Conservation (phyloP, 2,888 invertebrate species). For the Ptychoptera contaminata region DNA sequence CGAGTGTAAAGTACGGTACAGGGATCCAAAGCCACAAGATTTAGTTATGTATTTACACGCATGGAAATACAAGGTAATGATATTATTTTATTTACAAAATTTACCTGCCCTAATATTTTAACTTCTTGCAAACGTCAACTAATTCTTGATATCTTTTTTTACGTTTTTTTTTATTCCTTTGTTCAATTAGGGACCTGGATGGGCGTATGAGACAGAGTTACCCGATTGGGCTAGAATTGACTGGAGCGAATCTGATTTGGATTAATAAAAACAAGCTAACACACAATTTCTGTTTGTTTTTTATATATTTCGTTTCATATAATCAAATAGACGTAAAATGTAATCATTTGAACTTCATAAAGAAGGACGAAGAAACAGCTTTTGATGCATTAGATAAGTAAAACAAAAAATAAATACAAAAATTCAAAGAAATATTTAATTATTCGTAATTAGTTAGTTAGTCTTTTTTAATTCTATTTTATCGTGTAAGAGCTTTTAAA, state of each 20-base stretch:
- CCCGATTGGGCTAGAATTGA: constrained; percentile 85
- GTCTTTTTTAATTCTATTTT: too few species aligned
- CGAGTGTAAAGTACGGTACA: constrained; percentile 81
- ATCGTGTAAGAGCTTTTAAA: too few species aligned
- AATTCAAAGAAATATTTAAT: too few species aligned
- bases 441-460: too few species aligned
- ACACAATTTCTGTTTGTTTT: too few species aligned
- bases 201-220: constrained; percentile 84
- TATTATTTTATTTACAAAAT: not conserved
- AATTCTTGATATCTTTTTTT: not conserved
- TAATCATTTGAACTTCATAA: too few species aligned
- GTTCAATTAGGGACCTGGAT: constrained; percentile 64
- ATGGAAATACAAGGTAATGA: constrained; percentile 67
- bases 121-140: not conserved
- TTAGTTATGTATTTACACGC: constrained; percentile 94
- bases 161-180: constrained; percentile 8
- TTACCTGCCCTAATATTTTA: not conserved
- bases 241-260: constrained; percentile 57
- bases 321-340: too few species aligned
- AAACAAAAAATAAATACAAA: too few species aligned
- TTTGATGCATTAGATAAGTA: too few species aligned
- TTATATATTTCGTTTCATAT: too few species aligned
- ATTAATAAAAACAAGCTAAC: constrained; percentile 8
- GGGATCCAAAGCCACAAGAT: constrained; percentile 82
- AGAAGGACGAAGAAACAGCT: too few species aligned